These are phyloP conservation scores for Listronotus bonariensis DNA, from an alignment of 1,140 invertebrate species.

Conservation along the genomic window DNA sequence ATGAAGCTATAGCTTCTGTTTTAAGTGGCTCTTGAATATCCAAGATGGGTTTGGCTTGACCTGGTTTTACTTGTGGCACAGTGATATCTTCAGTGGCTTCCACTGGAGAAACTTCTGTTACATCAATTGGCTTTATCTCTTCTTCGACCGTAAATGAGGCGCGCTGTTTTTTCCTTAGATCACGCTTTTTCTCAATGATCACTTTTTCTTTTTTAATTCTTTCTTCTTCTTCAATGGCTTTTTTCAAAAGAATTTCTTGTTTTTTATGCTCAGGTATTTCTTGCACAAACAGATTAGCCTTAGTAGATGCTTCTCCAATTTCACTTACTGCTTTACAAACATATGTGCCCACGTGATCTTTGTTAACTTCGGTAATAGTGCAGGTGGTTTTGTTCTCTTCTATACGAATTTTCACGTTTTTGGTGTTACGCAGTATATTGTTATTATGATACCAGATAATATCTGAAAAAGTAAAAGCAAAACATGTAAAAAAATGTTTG, in stretches of 20 bases:
- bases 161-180: conserved; percentile 53
- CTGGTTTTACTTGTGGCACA: conserved; percentile 52
- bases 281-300: conserved; percentile 74
- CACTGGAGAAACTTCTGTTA: conserved; percentile 58
- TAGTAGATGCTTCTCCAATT: conserved; percentile 78
- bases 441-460: conserved; percentile 90
- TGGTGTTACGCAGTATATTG: conserved; percentile 73
- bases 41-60: conserved; percentile 59
- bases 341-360: conserved; percentile 81
- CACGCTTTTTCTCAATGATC: conserved; percentile 59
- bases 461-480: conserved; percentile 61
- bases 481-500: no score
- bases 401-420: conserved; percentile 72
- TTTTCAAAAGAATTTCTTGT: conserved; percentile 53
- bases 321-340: conserved; percentile 84
- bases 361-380: conserved; percentile 69
- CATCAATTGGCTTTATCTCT: conserved; percentile 58
- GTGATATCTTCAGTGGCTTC: conserved; percentile 59
- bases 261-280: conserved; percentile 55
- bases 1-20: conserved; percentile 64
- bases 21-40: conserved; percentile 64
- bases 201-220: conserved; percentile 61
- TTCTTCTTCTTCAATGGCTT: conserved; percentile 62
- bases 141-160: conserved; percentile 55
- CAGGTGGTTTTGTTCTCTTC: conserved; percentile 75